These are phyloP conservation scores for Moxostoma hubbsi DNA, from an alignment of 2,797 vertebrate genomes.

Conservation along the genomic window DNA sequence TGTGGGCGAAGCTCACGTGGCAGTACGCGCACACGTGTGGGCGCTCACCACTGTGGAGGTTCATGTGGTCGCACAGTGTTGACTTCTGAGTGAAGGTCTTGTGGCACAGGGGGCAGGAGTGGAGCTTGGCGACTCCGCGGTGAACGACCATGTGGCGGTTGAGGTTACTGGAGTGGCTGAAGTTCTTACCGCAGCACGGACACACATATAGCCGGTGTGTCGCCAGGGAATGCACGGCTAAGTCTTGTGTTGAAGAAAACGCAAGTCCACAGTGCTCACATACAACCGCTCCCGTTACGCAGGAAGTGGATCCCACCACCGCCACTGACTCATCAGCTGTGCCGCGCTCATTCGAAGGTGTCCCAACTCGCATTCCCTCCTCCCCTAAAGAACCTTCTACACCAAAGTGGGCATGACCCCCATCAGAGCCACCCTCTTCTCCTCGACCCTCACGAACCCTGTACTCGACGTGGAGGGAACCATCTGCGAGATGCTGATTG, in stretches of 20 bases:
- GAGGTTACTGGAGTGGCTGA: constrained; percentile 92
- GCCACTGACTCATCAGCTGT: constrained; percentile 79
- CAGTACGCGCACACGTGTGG: constrained; percentile 93
- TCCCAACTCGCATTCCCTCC: constrained; percentile 65
- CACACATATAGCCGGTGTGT: constrained; percentile 91
- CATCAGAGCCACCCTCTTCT: constrained; percentile 61
- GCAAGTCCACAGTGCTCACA: constrained; percentile 90
- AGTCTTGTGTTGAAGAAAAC: constrained; percentile 87
- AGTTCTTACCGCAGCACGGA: constrained; percentile 92
- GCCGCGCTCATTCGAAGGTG: constrained; percentile 60
- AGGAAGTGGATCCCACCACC: constrained; percentile 82
- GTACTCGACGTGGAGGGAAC: constrained; percentile 79
- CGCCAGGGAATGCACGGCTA: constrained; percentile 87
- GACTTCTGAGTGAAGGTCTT: constrained; percentile 97
- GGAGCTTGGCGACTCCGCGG: constrained; percentile 83
- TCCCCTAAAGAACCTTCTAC: constrained; percentile 67
- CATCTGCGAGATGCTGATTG: constrained; percentile 71
- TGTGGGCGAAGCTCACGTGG: constrained; percentile 93
- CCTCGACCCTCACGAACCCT: constrained; percentile 66
- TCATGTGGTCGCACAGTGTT: constrained; percentile 95
- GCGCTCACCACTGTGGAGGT: constrained; percentile 92
- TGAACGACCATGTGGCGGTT: constrained; percentile 93
- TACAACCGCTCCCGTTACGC: constrained; percentile 75
- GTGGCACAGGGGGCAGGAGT: constrained; percentile 90
- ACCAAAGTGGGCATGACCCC: constrained; percentile 63